Conservation (phyloP, 2,888 invertebrate species). For the Phania funesta region DNA sequence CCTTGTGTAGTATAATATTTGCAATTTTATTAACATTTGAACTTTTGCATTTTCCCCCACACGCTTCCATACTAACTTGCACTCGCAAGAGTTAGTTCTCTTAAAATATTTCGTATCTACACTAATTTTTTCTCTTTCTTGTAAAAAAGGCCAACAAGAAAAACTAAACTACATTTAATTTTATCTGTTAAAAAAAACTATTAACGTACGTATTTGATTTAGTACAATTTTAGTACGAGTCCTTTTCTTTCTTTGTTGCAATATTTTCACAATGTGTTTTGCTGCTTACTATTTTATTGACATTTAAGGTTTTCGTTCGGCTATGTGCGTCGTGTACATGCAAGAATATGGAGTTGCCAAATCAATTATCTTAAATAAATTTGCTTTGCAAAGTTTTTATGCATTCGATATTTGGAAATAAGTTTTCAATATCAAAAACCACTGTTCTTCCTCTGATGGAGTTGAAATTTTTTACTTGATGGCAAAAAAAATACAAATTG, state of each 20-base stretch:
- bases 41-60: conserved; percentile 38
- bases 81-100: background rate
- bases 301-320: conserved; percentile 34
- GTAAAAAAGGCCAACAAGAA: background rate
- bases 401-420: too few species aligned
- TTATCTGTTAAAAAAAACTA: background rate
- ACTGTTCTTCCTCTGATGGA: too few species aligned
- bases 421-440: too few species aligned
- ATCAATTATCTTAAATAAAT: background rate
- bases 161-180: conserved; percentile 3
- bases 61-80: background rate
- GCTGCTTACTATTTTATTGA: conserved; percentile 32
- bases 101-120: conserved; percentile 28
- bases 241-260: conserved; percentile 23
- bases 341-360: conserved; percentile 4
- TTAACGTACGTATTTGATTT: background rate
- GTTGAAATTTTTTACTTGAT: too few species aligned
- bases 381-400: too few species aligned
- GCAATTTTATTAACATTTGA: conserved; percentile 59
- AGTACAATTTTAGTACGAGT: conserved; percentile 22
- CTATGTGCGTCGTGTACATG: background rate
- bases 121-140: conserved; percentile 30
- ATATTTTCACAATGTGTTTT: conserved; percentile 12
- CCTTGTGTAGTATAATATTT: conserved; percentile 28
- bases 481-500: too few species aligned